A percentile compares a stretch with the other conserved stretches of the same genome.
These are phyloP conservation scores for Muntiacus reevesi DNA, from an alignment of 2,113 vertebrate genomes.

Conservation along the genomic window DNA sequence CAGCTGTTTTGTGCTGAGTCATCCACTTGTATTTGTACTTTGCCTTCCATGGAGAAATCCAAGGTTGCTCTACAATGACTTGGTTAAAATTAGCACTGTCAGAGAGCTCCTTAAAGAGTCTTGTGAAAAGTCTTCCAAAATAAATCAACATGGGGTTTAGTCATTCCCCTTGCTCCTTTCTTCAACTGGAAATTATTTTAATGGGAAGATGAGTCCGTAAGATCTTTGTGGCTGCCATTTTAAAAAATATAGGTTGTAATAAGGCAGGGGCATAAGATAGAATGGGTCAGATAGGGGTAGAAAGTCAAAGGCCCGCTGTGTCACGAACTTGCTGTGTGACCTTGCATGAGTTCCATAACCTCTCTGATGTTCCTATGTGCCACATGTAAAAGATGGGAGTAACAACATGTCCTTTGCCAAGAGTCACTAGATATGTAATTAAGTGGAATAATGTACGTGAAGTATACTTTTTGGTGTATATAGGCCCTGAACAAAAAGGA, in stretches of 20 bases:
- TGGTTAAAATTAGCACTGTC: constrained; percentile 67
- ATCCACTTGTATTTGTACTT: constrained; percentile 43
- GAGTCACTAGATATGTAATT: background rate
- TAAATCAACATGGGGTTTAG: constrained; percentile 65
- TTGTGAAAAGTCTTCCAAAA: constrained; percentile 54
- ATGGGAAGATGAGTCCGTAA: background rate
- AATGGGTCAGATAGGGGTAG: background rate
- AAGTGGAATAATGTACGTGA: background rate
- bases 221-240: background rate
- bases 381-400: background rate
- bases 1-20: constrained; percentile 61
- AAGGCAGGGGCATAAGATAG: background rate
- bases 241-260: background rate
- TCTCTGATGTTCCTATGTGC: background rate
- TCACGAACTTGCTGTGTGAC: background rate
- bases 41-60: constrained; percentile 53
- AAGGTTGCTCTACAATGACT: constrained; percentile 69
- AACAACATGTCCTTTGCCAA: background rate
- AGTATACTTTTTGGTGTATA: background rate
- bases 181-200: constrained; percentile 42
- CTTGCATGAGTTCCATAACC: background rate
- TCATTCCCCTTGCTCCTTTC: constrained; percentile 15
- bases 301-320: background rate
- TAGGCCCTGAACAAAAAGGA: background rate
- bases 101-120: constrained; percentile 40